Evolutionary conservation across 2,888 invertebrate species (phyloP).

Genomic region (Leptopilina drosophilae): DNA sequence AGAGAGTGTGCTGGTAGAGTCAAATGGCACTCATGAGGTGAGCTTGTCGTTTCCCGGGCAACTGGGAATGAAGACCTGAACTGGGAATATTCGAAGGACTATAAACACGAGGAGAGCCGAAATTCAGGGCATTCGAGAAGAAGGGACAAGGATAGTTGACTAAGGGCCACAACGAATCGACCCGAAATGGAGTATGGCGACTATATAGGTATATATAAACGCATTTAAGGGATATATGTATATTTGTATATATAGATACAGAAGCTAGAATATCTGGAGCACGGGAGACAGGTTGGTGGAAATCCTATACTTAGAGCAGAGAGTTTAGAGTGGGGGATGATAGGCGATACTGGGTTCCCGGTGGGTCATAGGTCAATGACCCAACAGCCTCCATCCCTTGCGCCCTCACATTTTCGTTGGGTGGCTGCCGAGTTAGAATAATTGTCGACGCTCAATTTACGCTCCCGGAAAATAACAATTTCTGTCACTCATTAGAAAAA

Average conservation of each 20-base stretch:
- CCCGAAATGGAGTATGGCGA: conserved; percentile 19
- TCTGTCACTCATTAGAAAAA: not conserved
- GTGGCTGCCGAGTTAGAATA: conserved; percentile 27
- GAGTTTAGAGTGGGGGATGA: conserved; percentile 59
- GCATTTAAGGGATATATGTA: conserved; percentile 39
- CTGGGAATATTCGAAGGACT: conserved; percentile 1
- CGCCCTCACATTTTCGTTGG: conserved; percentile 12
- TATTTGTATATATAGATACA: conserved; percentile 45
- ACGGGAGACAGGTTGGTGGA: conserved; percentile 67
- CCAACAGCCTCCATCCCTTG: conserved; percentile 53
- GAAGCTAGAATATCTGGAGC: conserved; percentile 58
- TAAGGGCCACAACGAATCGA: conserved; percentile 39
- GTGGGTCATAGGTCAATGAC: conserved; percentile 75
- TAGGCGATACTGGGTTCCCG: conserved; percentile 63
- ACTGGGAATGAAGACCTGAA: conserved; percentile 3
- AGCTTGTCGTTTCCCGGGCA: conserved; percentile 28
- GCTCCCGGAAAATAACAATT: conserved; percentile 11
- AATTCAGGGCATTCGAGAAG: conserved; percentile 55
- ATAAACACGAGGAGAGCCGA: conserved; percentile 56
- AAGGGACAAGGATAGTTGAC: conserved; percentile 36
- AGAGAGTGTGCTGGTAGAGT: not conserved
- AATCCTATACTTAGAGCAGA: conserved; percentile 66
- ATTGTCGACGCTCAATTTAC: not conserved
- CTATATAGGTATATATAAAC: too few species aligned
- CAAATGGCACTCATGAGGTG: conserved; percentile 1